Evolutionary conservation across 2,888 invertebrate species (phyloP).

Genomic region (Coecobrya sp.): DNA sequence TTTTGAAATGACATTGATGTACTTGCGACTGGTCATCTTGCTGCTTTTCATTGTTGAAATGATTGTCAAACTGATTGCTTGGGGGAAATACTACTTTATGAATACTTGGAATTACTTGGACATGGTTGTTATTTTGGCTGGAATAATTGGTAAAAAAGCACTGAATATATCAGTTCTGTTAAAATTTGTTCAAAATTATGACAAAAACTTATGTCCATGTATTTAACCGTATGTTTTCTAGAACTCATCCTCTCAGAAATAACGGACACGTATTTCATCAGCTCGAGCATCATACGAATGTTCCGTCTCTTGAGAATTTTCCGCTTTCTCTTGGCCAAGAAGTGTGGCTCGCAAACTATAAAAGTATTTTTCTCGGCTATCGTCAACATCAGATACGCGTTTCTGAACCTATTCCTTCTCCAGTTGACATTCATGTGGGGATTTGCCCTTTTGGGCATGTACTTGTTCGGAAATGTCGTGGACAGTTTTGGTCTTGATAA

Average conservation of each 20-base stretch:
- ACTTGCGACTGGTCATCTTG: constrained; percentile 30
- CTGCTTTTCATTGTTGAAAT: constrained; percentile 66
- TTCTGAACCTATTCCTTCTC: constrained; percentile 68
- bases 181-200: no score
- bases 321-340: constrained; percentile 64
- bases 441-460: constrained; percentile 68
- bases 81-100: constrained; percentile 76
- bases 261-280: constrained; percentile 14
- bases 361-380: constrained; percentile 65
- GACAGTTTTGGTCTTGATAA: constrained; percentile 1
- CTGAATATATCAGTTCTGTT: no score
- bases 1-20: not conserved
- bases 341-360: constrained; percentile 46
- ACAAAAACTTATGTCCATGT: no score
- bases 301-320: constrained; percentile 70
- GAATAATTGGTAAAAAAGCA: constrained; percentile 70
- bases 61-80: constrained; percentile 70
- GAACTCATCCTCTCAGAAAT: constrained; percentile 18
- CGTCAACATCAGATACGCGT: constrained; percentile 56
- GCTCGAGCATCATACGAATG: constrained; percentile 54
- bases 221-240: not conserved
- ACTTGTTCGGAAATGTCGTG: constrained; percentile 54
- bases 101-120: constrained; percentile 75
- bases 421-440: constrained; percentile 68
- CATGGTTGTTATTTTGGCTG: constrained; percentile 61